Evolutionary conservation across 2,888 invertebrate genomes (phyloP).

Genomic region (Ormyrus rosae): DNA sequence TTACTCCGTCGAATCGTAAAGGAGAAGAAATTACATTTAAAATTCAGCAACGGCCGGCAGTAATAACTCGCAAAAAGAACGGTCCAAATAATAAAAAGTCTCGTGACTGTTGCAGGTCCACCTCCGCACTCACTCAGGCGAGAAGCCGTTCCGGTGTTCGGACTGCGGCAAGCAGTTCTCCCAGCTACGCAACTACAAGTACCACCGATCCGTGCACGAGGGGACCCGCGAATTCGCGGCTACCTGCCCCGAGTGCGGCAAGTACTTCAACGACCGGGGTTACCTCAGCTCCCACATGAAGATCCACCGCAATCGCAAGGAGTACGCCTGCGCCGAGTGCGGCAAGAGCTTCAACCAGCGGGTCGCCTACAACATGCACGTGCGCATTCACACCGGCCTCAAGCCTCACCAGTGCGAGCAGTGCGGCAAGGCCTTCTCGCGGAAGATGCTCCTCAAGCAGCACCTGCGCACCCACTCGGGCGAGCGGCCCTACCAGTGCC

Average conservation of each 20-base stretch:
- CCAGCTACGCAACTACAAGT: slow-evolving; percentile 89
- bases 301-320: slow-evolving; percentile 88
- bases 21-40: neutral
- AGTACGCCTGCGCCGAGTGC: slow-evolving; percentile 88
- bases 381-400: slow-evolving; percentile 88
- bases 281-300: slow-evolving; percentile 92
- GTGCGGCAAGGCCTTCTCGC: slow-evolving; percentile 88
- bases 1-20: neutral
- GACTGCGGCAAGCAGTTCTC: slow-evolving; percentile 90
- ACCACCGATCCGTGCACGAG: slow-evolving; percentile 87
- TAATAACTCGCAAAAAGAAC: neutral
- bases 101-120: slow-evolving; percentile 68
- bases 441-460: slow-evolving; percentile 90
- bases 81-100: neutral
- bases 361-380: slow-evolving; percentile 92
- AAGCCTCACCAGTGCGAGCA: slow-evolving; percentile 87
- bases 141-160: slow-evolving; percentile 82
- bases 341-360: slow-evolving; percentile 88
- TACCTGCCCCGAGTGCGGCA: slow-evolving; percentile 86
- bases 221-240: slow-evolving; percentile 90
- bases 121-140: slow-evolving; percentile 74
- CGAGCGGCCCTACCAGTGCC: slow-evolving; percentile 87
- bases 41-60: neutral
- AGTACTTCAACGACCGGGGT: slow-evolving; percentile 89
- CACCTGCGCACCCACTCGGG: slow-evolving; percentile 90